These are phyloP conservation scores for Rhagologus leucostigma DNA, from an alignment of 2,113 vertebrate species.

Conservation along the genomic window DNA sequence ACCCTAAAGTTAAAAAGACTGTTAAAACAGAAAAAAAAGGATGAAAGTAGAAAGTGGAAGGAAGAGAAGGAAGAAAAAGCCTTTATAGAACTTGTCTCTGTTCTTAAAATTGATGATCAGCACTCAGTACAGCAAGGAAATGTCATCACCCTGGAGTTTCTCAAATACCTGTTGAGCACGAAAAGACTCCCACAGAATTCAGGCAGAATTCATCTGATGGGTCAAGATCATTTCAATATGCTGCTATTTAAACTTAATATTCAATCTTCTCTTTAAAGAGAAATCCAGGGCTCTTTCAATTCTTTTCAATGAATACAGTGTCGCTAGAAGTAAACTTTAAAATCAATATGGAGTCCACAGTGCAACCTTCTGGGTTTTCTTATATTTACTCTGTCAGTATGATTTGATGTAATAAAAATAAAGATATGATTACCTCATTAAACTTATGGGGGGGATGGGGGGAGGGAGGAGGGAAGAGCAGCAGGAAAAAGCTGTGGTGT, in stretches of 20 bases:
- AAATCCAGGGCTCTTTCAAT: not conserved
- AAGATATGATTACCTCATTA: not conserved
- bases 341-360: not conserved
- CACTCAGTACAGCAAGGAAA: not conserved
- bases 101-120: not conserved
- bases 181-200: not conserved
- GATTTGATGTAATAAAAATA: not conserved
- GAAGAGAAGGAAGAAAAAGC: not conserved
- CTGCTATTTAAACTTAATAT: not conserved
- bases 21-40: not conserved
- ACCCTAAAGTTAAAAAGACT: not conserved
- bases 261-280: not conserved
- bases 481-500: not conserved
- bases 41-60: not conserved
- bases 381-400: not conserved
- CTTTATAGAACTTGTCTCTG: not conserved
- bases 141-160: not conserved
- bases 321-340: not conserved
- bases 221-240: not conserved
- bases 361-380: not conserved
- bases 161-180: not conserved
- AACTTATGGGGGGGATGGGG: not conserved
- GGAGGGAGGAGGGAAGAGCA: not conserved
- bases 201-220: not conserved
- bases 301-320: not conserved